phyloP scores from a whole-genome alignment of 1,140 invertebrate genomes.

The Cyclargus thomasi region DNA sequence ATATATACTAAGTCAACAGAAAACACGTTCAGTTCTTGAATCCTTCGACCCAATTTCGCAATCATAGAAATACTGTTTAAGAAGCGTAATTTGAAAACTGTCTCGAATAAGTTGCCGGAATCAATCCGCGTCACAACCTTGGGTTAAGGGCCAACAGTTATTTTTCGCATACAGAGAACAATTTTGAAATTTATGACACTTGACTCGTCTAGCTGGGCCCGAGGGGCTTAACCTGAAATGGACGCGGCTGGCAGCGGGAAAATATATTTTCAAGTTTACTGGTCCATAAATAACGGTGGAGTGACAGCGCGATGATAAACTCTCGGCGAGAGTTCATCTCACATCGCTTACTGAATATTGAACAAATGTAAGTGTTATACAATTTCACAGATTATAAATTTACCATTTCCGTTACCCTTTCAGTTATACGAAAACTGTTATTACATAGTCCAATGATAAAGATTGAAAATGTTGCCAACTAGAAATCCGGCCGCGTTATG shows the following conservation, averaged over 20 bases:
- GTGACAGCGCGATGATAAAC: constrained; percentile 71
- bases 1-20: too few species aligned
- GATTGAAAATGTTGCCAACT: too few species aligned
- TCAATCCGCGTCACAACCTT: constrained; percentile 18
- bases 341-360: constrained; percentile 61
- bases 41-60: too few species aligned
- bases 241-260: constrained; percentile 61
- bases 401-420: constrained; percentile 12
- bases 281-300: constrained; percentile 70
- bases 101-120: background rate
- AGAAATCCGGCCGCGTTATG: too few species aligned
- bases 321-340: constrained; percentile 60
- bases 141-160: constrained; percentile 48
- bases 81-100: too few species aligned
- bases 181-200: constrained; percentile 73
- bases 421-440: background rate
- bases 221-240: constrained; percentile 72
- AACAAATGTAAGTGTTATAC: constrained; percentile 37
- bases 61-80: too few species aligned
- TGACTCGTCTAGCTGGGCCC: constrained; percentile 64
- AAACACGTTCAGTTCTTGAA: too few species aligned
- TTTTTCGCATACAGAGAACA: constrained; percentile 59
- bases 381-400: constrained; percentile 25
- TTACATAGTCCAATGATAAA: too few species aligned
- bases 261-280: constrained; percentile 74